These are phyloP conservation scores for Cherax destructor DNA, from an alignment of 1,140 invertebrate genomes.

Conservation along the genomic window DNA sequence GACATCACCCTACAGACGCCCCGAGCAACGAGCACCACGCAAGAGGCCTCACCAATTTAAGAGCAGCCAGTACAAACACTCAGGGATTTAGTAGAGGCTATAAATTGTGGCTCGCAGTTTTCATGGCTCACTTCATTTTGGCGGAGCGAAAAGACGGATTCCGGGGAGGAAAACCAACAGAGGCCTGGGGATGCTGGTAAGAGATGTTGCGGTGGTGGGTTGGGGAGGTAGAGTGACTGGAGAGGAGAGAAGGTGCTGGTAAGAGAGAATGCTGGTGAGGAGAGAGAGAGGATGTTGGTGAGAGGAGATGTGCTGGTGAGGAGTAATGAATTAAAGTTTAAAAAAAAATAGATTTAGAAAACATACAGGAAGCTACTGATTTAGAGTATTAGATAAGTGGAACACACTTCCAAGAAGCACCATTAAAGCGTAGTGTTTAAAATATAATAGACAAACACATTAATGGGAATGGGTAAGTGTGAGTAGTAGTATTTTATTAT, in stretches of 20 bases:
- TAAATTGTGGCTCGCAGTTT: constrained; percentile 29
- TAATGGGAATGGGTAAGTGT: too few species aligned
- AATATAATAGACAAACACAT: too few species aligned
- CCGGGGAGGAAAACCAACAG: not conserved
- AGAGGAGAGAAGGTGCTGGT: not conserved
- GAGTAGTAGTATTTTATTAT: too few species aligned
- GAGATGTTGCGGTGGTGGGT: not conserved
- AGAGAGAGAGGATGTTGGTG: not conserved
- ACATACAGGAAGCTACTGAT: too few species aligned
- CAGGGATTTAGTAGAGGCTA: constrained; percentile 11
- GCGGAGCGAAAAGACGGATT: not conserved
- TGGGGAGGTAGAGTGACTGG: not conserved
- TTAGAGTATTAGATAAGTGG: too few species aligned
- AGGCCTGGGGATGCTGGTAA: not conserved
- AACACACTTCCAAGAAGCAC: too few species aligned
- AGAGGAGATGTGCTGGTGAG: too few species aligned
- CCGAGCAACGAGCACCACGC: too few species aligned
- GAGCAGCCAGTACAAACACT: constrained; percentile 45
- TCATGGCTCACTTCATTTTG: not conserved
- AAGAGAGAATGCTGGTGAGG: not conserved
- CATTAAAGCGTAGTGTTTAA: too few species aligned
- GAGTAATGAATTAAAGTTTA: too few species aligned
- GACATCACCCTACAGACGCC: too few species aligned
- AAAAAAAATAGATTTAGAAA: too few species aligned
- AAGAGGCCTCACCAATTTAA: constrained; percentile 11